A percentile compares a stretch with the other conserved stretches of the same genome.
phyloP scores from a whole-genome alignment of 2,797 vertebrate species.

The Heterohyrax brucei region DNA sequence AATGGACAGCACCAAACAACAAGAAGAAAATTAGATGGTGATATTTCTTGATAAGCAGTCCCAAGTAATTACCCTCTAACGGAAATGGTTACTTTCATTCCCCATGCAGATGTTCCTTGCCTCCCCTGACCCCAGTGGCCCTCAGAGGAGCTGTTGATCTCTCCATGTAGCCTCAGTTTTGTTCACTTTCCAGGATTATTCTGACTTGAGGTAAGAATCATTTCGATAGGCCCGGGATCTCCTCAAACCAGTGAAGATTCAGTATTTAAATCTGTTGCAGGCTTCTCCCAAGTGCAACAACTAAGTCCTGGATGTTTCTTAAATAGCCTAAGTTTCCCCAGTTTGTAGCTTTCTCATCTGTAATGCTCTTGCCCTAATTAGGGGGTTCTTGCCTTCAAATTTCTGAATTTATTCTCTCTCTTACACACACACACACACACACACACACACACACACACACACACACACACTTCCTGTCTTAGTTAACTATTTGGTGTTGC shows the following conservation, averaged over 20 bases:
- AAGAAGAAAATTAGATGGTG: neutral
- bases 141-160: neutral
- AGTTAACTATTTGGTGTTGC: no score
- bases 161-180: neutral
- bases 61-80: neutral
- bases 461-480: neutral
- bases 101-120: neutral
- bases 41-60: neutral
- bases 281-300: neutral
- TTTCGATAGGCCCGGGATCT: neutral
- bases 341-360: neutral
- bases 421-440: neutral
- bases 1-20: neutral
- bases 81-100: neutral
- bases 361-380: neutral
- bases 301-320: neutral
- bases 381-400: neutral
- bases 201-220: neutral
- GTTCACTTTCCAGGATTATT: neutral
- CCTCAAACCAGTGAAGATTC: neutral
- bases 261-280: neutral
- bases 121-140: neutral
- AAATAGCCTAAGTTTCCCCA: neutral
- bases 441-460: neutral
- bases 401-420: neutral